A percentile compares a stretch with the other conserved stretches of the same genome.
Conservation (phyloP, 1,140 invertebrate genomes). For the Pachyrhynchus sulphureomaculatus region DNA sequence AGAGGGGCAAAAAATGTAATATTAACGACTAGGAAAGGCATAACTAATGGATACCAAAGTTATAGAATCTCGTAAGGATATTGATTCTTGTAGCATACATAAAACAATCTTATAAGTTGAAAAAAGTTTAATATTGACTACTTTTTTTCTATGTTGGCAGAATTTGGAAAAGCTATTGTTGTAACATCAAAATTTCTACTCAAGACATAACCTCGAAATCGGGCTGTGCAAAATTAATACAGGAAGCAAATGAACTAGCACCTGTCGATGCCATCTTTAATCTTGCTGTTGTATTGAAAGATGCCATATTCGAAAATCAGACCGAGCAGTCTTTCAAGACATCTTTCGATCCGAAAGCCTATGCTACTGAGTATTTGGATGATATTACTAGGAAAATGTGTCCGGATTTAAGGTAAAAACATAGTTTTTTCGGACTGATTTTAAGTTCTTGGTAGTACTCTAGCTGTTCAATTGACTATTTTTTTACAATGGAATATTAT, state of each 20-base stretch:
- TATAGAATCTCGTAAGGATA: constrained; percentile 59
- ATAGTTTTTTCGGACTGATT: background rate
- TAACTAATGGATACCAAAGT: constrained; percentile 78
- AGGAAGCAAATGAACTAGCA: constrained; percentile 59
- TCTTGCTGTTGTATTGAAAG: constrained; percentile 66
- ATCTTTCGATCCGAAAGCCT: constrained; percentile 56
- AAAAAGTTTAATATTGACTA: background rate
- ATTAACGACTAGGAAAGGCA: constrained; percentile 76
- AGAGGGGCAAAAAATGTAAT: constrained; percentile 78
- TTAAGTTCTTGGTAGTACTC: background rate
- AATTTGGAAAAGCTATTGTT: constrained; percentile 60
- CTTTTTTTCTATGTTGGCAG: constrained; percentile 25
- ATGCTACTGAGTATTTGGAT: constrained; percentile 53
- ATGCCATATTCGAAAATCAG: constrained; percentile 58
- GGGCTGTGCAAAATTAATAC: constrained; percentile 59
- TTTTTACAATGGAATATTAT: no score
- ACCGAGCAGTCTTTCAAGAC: constrained; percentile 54
- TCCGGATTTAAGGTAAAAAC: constrained; percentile 48
- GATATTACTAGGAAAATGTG: constrained; percentile 56
- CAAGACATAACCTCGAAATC: constrained; percentile 53
- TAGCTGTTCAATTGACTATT: no score
- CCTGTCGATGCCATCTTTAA: constrained; percentile 77
- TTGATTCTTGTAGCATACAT: background rate
- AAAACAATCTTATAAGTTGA: background rate
- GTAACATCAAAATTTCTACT: constrained; percentile 54